Evolutionary conservation across 2,888 invertebrate genomes (phyloP).

Genomic region (Agriopis leucophaearia): DNA sequence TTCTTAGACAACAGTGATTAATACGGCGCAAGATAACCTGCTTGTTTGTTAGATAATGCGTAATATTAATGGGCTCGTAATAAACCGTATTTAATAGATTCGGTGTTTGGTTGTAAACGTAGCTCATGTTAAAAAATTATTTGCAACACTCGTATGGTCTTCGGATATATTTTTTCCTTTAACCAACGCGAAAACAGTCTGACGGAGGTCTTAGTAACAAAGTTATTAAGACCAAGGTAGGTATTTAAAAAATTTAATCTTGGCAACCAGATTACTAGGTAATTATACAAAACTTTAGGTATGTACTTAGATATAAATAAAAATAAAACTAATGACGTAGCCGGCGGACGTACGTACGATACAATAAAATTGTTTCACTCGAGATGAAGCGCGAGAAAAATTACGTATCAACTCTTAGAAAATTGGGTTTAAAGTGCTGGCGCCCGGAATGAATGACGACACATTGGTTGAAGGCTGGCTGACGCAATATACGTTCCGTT

Average conservation of each 20-base stretch:
- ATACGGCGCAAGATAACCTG: slow-evolving; percentile 63
- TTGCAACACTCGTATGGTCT: slow-evolving; percentile 39
- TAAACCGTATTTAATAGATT: slow-evolving; percentile 58
- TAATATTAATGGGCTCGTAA: slow-evolving; percentile 51
- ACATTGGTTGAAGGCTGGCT: slow-evolving; percentile 34
- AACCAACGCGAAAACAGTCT: slow-evolving; percentile 42
- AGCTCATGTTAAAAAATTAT: slow-evolving; percentile 71
- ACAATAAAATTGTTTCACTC: slow-evolving; percentile 9
- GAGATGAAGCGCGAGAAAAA: slow-evolving; percentile 18
- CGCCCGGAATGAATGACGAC: slow-evolving; percentile 12
- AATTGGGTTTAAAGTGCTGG: slow-evolving; percentile 21
- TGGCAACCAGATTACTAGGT: slow-evolving; percentile 22
- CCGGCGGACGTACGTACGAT: neutral
- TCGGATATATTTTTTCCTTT: slow-evolving; percentile 29
- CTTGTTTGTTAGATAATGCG: slow-evolving; percentile 54
- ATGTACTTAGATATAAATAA: neutral
- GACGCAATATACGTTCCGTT: slow-evolving; percentile 56
- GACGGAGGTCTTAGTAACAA: slow-evolving; percentile 63
- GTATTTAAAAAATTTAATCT: slow-evolving; percentile 37
- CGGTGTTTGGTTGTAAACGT: slow-evolving; percentile 62
- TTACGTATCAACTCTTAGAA: slow-evolving; percentile 37
- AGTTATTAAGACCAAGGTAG: slow-evolving; percentile 65
- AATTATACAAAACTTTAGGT: neutral
- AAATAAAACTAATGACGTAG: slow-evolving; percentile 7
- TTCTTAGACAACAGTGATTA: slow-evolving; percentile 68